phyloP scores from a whole-genome alignment of 2,113 vertebrate species.

The Varanus salvator region DNA sequence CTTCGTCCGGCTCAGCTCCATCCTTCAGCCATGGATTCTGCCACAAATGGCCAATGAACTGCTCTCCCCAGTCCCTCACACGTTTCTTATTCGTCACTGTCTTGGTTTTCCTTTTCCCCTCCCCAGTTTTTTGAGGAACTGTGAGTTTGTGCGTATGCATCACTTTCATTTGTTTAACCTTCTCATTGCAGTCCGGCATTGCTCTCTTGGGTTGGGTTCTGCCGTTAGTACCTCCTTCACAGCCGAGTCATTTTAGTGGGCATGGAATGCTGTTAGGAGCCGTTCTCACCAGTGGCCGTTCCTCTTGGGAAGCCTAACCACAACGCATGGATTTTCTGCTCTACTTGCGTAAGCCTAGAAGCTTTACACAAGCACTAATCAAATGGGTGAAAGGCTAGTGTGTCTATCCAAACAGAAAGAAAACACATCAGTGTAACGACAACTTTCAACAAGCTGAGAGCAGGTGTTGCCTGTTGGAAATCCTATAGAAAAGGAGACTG shows the following conservation, averaged over 20 bases:
- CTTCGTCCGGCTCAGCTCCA: too few relatives aligned
- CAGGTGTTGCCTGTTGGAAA: not conserved
- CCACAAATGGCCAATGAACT: too few relatives aligned
- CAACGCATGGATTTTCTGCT: not conserved
- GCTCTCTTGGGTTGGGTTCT: too few relatives aligned
- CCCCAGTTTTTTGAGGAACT: not conserved
- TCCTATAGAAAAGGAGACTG: not conserved
- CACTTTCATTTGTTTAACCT: not conserved
- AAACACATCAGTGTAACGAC: not conserved
- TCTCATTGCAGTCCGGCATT: not conserved
- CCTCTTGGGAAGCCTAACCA: not conserved
- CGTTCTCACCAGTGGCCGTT: not conserved
- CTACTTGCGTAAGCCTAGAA: not conserved
- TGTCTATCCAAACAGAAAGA: not conserved
- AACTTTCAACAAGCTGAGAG: not conserved
- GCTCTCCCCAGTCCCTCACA: too few relatives aligned
- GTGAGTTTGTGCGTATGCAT: not conserved
- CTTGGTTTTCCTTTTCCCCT: too few relatives aligned
- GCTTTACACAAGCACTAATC: not conserved
- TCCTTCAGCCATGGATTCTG: too few relatives aligned
- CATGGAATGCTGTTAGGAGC: not conserved
- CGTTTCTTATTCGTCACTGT: too few relatives aligned
- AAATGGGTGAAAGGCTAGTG: not conserved
- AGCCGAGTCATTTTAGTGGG: too few relatives aligned
- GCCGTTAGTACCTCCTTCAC: not conserved